Conservation (phyloP, 2,113 vertebrate genomes). For the Gymnorhina tibicen region DNA sequence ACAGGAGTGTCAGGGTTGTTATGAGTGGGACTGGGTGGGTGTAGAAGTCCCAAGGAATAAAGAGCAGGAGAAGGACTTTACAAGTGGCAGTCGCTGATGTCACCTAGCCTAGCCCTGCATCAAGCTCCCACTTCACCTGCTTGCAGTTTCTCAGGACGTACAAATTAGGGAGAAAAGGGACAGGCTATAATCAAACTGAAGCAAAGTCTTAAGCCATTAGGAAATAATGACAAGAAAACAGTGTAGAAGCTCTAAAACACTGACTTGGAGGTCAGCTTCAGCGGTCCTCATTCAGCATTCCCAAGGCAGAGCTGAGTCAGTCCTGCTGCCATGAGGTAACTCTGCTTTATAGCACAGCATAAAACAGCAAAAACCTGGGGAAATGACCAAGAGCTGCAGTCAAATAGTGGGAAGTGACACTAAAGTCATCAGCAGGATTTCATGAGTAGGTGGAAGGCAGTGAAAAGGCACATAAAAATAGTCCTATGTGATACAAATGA, state of each 20-base stretch:
- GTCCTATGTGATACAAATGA: neutral
- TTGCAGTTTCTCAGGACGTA: neutral
- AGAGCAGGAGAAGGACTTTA: neutral
- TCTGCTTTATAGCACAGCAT: neutral
- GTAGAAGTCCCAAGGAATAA: neutral
- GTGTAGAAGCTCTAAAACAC: neutral
- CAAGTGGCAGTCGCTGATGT: neutral
- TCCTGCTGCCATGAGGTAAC: rapidly evolving
- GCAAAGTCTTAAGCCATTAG: neutral
- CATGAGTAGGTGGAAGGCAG: neutral
- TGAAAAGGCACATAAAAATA: neutral
- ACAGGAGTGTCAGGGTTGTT: neutral
- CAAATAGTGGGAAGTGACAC: neutral
- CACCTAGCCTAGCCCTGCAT: neutral
- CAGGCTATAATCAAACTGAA: neutral
- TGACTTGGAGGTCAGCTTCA: neutral
- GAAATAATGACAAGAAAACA: neutral
- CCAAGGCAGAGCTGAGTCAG: neutral
- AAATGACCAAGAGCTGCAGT: neutral
- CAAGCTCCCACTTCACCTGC: neutral
- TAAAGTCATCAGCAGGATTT: neutral
- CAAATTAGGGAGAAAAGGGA: neutral
- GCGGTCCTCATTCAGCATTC: rapidly evolving
- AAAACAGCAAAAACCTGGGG: neutral
- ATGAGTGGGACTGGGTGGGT: neutral